These are phyloP conservation scores for Erannis defoliaria DNA, from an alignment of 2,888 invertebrate genomes.

Conservation along the genomic window DNA sequence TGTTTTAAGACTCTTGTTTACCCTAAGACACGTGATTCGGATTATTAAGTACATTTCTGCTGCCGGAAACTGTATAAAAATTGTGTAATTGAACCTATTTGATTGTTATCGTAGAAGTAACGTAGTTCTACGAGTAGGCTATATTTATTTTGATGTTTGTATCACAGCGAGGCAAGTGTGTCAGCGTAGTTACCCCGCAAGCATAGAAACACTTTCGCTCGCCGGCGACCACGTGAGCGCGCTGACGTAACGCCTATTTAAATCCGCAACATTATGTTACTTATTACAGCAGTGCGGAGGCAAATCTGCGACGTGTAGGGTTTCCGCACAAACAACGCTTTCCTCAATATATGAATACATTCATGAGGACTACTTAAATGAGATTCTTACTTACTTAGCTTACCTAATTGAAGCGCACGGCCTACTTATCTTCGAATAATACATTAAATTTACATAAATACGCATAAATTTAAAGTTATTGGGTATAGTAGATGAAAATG, in stretches of 20 bases:
- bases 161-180: conserved; percentile 7
- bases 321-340: conserved; percentile 13
- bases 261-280: conserved; percentile 17
- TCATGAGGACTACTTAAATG: conserved; percentile 16
- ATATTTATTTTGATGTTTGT: conserved; percentile 13
- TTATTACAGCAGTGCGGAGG: conserved; percentile 1
- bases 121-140: not conserved
- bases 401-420: conserved; percentile 15
- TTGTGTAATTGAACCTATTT: no score
- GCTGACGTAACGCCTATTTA: conserved; percentile 22
- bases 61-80: no score
- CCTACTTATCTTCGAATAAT: conserved; percentile 11
- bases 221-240: conserved; percentile 1
- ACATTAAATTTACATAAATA: conserved; percentile 1
- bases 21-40: no score
- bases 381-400: not conserved
- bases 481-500: conserved; percentile 8
- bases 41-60: no score
- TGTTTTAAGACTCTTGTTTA: no score
- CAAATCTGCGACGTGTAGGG: conserved; percentile 6
- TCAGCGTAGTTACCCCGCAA: conserved; percentile 15
- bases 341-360: conserved; percentile 23
- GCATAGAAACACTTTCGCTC: conserved; percentile 32
- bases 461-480: conserved; percentile 10
- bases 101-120: not conserved